Conservation (phyloP, 2,797 vertebrate species). For the Gadopsis bispinosus region DNA sequence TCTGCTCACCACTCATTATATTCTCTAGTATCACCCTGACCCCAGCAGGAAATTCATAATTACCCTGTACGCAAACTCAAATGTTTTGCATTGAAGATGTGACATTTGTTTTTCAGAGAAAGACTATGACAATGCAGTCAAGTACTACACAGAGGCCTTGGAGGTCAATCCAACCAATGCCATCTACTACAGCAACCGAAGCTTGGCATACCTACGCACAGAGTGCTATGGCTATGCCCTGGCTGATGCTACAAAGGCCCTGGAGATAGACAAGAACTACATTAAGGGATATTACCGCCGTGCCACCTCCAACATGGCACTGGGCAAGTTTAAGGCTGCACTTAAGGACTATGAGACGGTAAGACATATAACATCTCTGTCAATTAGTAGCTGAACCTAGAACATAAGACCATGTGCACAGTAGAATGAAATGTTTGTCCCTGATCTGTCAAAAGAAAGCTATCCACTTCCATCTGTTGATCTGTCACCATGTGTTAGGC, state of each 20-base stretch:
- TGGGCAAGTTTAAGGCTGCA: constrained; percentile 95
- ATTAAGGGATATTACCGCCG: constrained; percentile 96
- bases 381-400: not conserved
- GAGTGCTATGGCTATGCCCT: constrained; percentile 96
- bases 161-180: constrained; percentile 91
- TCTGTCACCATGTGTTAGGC: constrained; percentile 34
- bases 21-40: no score
- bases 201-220: constrained; percentile 95
- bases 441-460: not conserved
- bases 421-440: not conserved
- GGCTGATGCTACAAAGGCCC: constrained; percentile 91
- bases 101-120: constrained; percentile 84
- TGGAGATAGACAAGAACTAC: constrained; percentile 94
- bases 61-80: not conserved
- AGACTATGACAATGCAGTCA: constrained; percentile 95
- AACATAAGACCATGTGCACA: not conserved
- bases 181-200: constrained; percentile 95
- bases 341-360: constrained; percentile 97
- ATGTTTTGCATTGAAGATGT: not conserved
- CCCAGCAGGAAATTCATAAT: fast-evolving
- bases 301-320: constrained; percentile 96
- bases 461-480: constrained; percentile 20
- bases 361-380: constrained; percentile 50
- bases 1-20: no score
- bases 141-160: constrained; percentile 92